A percentile compares a stretch with the other conserved stretches of the same genome.
Evolutionary conservation across 2,797 vertebrate genomes (phyloP).

Genomic region (Linurgus olivaceus): DNA sequence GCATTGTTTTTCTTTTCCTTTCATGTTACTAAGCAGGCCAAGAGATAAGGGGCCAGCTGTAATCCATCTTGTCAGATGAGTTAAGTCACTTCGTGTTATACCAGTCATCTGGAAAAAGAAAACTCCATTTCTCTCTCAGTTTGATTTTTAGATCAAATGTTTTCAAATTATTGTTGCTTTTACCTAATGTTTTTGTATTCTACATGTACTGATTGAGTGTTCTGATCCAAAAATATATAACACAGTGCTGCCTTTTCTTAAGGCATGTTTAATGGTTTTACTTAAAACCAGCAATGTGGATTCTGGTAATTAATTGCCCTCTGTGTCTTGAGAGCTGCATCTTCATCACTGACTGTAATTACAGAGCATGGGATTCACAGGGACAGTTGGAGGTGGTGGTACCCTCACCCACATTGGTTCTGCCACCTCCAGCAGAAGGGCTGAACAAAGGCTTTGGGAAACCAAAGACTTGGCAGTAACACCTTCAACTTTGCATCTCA

Average conservation of each 20-base stretch:
- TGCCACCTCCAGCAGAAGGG: background rate
- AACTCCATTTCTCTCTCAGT: background rate
- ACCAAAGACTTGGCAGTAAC: background rate
- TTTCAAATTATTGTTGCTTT: constrained; percentile 24
- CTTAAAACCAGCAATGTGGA: background rate
- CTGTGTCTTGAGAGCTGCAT: background rate
- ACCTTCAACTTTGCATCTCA: background rate
- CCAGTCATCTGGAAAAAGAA: constrained; percentile 34
- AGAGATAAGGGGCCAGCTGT: constrained; percentile 64
- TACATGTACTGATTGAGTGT: background rate
- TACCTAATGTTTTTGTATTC: background rate
- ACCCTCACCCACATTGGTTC: fast-evolving
- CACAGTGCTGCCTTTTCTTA: background rate
- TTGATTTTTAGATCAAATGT: constrained; percentile 13
- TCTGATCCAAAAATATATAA: background rate
- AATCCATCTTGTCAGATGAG: constrained; percentile 64
- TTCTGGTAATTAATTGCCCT: background rate
- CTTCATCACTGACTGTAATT: background rate
- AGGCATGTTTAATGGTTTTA: background rate
- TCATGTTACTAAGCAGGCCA: constrained; percentile 58
- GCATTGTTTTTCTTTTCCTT: constrained; percentile 64
- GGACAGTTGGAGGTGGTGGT: background rate
- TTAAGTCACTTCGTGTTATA: constrained; percentile 33
- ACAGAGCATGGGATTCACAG: background rate
- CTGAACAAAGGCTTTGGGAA: background rate